Evolutionary conservation across 2,113 vertebrate genomes (phyloP).

Genomic region (human): DNA sequence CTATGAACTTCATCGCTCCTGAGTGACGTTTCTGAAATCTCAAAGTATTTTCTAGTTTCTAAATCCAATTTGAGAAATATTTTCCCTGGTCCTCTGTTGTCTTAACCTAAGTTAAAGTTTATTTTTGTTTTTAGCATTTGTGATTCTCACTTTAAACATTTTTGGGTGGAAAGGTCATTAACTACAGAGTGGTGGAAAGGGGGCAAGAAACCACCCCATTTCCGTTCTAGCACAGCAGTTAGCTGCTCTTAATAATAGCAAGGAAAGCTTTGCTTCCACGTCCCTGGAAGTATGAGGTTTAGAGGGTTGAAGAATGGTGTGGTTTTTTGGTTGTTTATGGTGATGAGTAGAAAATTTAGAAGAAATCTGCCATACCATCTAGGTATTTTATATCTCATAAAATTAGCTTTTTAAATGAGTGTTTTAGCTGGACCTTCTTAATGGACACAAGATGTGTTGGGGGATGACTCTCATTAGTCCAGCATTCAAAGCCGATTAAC

Average conservation of each 20-base stretch:
- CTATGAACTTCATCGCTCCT: neutral
- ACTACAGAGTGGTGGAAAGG: too few species aligned
- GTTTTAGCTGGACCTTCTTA: neutral
- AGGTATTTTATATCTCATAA: neutral
- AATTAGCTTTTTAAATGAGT: neutral
- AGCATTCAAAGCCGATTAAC: neutral
- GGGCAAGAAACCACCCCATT: neutral
- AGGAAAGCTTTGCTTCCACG: neutral
- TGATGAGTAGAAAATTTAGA: neutral
- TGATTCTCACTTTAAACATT: neutral
- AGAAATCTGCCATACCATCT: neutral
- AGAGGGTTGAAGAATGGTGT: neutral
- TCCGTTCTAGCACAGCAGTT: rapidly evolving
- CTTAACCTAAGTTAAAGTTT: neutral
- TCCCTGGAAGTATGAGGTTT: rapidly evolving
- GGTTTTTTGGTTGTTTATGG: neutral
- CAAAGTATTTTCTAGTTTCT: neutral
- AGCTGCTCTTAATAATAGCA: neutral
- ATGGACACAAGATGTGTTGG: neutral
- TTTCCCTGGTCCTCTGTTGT: neutral
- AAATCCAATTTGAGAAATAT: neutral
- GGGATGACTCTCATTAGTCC: neutral
- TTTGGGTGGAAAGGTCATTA: neutral
- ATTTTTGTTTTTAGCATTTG: neutral
- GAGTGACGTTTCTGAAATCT: neutral